Evolutionary conservation across 2,113 vertebrate genomes (phyloP).

Genomic region (Chaenogobius annularis): DNA sequence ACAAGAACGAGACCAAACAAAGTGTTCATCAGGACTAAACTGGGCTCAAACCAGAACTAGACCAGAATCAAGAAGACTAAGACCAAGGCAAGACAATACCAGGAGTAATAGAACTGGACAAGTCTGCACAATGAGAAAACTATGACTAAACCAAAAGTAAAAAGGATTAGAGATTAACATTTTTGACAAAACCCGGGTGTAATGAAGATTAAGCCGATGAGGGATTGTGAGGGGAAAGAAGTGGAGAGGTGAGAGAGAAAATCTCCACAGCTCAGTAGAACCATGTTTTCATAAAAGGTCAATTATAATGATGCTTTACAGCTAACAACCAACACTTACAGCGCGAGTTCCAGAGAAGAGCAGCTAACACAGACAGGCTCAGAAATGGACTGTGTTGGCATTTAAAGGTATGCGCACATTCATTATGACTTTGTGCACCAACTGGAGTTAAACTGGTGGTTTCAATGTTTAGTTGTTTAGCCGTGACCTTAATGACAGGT

Average conservation of each 20-base stretch:
- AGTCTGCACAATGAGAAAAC: background rate
- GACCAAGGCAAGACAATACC: too few relatives aligned
- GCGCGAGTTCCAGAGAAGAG: slow-evolving; percentile 22
- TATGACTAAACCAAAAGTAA: background rate
- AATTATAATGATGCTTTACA: slow-evolving; percentile 66
- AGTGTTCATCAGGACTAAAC: too few relatives aligned
- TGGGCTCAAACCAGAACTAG: too few relatives aligned
- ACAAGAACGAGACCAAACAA: too few relatives aligned
- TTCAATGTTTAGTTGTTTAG: background rate
- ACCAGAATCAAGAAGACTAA: too few relatives aligned
- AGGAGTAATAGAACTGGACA: too few relatives aligned
- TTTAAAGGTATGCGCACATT: slow-evolving; percentile 54
- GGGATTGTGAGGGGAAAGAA: slow-evolving; percentile 14
- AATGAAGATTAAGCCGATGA: background rate
- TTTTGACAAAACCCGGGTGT: background rate
- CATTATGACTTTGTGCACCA: slow-evolving; percentile 50
- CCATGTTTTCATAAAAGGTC: slow-evolving; percentile 71
- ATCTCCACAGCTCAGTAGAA: slow-evolving; percentile 14
- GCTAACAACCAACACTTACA: slow-evolving; percentile 53
- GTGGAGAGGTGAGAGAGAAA: slow-evolving; percentile 18
- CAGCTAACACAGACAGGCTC: background rate
- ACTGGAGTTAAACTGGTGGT: slow-evolving; percentile 8
- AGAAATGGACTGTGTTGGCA: slow-evolving; percentile 45
- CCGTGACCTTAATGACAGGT: too few relatives aligned
- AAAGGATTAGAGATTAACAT: background rate